phyloP scores from a whole-genome alignment of 1,140 invertebrate genomes.

The Drosophila sturtevanti region DNA sequence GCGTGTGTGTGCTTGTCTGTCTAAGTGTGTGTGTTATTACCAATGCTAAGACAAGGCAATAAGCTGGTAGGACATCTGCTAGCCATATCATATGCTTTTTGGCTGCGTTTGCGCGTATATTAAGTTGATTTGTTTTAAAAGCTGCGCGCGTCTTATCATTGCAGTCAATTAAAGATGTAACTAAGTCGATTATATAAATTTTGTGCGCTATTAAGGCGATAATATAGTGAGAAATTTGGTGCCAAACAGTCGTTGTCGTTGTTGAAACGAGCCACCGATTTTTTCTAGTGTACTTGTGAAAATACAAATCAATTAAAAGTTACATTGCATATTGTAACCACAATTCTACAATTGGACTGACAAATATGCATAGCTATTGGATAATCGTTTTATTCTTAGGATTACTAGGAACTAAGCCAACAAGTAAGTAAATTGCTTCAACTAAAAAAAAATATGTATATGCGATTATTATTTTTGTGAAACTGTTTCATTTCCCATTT shows the following conservation, averaged over 20 bases:
- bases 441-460: slow-evolving; percentile 6
- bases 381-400: slow-evolving; percentile 81
- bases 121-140: slow-evolving; percentile 26
- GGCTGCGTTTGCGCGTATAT: slow-evolving; percentile 41
- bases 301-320: slow-evolving; percentile 52
- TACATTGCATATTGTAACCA: slow-evolving; percentile 29
- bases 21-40: slow-evolving; percentile 1
- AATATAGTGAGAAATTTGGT: slow-evolving; percentile 36
- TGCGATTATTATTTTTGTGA: neutral
- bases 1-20: slow-evolving; percentile 19
- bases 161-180: slow-evolving; percentile 52
- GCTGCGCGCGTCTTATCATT: slow-evolving; percentile 48
- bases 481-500: slow-evolving; percentile 9
- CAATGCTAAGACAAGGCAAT: slow-evolving; percentile 1
- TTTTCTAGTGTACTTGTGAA: slow-evolving; percentile 52
- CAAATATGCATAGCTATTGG: slow-evolving; percentile 79
- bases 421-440: slow-evolving; percentile 66
- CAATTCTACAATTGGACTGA: slow-evolving; percentile 21
- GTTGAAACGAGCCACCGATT: slow-evolving; percentile 63
- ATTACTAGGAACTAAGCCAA: slow-evolving; percentile 75
- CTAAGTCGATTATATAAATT: slow-evolving; percentile 36
- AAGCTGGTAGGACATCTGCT: slow-evolving; percentile 40
- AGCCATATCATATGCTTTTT: slow-evolving; percentile 18
- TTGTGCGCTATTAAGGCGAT: slow-evolving; percentile 33
- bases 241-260: slow-evolving; percentile 48